Conservation (phyloP, 1,140 invertebrate genomes). For the Orius insidiosus region DNA sequence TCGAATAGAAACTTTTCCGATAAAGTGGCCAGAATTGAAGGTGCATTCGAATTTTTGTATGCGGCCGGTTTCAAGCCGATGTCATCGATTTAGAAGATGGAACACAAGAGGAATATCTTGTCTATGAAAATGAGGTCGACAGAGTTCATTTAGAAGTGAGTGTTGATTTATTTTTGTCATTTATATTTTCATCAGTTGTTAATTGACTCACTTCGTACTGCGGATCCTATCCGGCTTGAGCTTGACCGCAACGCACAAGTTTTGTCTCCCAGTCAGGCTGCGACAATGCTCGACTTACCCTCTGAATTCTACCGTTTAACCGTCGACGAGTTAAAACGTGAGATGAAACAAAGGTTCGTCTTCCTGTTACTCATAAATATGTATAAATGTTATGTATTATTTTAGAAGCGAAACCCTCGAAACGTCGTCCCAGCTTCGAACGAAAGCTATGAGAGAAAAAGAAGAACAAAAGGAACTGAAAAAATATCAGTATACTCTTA, state of each 20-base stretch:
- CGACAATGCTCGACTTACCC: constrained; percentile 50
- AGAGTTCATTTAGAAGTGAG: constrained; percentile 1
- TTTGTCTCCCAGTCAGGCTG: constrained; percentile 56
- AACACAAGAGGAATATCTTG: constrained; percentile 26
- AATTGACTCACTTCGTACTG: constrained; percentile 54
- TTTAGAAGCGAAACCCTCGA: constrained; percentile 65
- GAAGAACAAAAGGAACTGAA: constrained; percentile 56
- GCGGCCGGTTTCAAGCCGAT: constrained; percentile 68
- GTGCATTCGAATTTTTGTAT: constrained; percentile 60
- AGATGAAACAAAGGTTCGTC: constrained; percentile 61
- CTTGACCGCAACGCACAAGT: constrained; percentile 72
- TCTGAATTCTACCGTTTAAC: constrained; percentile 63
- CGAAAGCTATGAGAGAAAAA: constrained; percentile 82
- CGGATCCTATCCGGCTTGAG: constrained; percentile 64
- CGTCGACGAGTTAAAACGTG: constrained; percentile 64
- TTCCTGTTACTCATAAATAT: no score
- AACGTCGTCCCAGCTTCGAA: constrained; percentile 60
- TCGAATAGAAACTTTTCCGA: constrained; percentile 66
- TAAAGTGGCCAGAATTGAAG: constrained; percentile 59
- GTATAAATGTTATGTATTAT: no score
- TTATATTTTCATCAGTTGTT: constrained; percentile 30
- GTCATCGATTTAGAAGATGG: constrained; percentile 20
- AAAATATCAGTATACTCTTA: constrained; percentile 69
- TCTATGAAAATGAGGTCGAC: constrained; percentile 5
- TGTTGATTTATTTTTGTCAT: constrained; percentile 8